Evolutionary conservation across 2,888 invertebrate genomes (phyloP).

Genomic region (Sepiola atlantica): DNA sequence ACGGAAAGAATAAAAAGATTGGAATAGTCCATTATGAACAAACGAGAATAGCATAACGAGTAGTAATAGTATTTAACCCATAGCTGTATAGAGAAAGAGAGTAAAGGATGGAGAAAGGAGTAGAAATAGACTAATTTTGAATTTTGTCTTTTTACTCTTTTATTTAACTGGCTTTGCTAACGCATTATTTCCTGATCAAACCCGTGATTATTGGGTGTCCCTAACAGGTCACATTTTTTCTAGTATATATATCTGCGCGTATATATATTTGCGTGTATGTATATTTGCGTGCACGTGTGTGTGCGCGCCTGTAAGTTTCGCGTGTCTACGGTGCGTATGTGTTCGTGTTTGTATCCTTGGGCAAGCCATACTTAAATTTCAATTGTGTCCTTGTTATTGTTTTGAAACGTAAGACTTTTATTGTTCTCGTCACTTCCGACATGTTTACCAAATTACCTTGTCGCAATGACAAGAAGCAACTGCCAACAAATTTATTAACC

Average conservation of each 20-base stretch:
- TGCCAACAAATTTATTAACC: background rate
- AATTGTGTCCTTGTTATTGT: constrained; percentile 12
- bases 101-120: no score
- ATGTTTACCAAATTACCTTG: background rate
- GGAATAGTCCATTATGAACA: no score
- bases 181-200: no score
- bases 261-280: background rate
- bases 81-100: no score
- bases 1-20: no score
- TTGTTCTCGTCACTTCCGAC: background rate
- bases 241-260: background rate
- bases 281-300: background rate
- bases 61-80: no score
- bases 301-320: background rate
- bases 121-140: no score
- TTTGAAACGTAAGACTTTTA: constrained; percentile 32
- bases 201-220: no score
- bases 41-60: no score
- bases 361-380: background rate
- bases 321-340: background rate
- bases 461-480: background rate
- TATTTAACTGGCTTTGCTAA: background rate
- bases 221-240: background rate
- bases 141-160: no score
- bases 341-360: background rate